Evolutionary conservation across 2,113 vertebrate genomes (phyloP).

Genomic region (Eptatretus burgeri): DNA sequence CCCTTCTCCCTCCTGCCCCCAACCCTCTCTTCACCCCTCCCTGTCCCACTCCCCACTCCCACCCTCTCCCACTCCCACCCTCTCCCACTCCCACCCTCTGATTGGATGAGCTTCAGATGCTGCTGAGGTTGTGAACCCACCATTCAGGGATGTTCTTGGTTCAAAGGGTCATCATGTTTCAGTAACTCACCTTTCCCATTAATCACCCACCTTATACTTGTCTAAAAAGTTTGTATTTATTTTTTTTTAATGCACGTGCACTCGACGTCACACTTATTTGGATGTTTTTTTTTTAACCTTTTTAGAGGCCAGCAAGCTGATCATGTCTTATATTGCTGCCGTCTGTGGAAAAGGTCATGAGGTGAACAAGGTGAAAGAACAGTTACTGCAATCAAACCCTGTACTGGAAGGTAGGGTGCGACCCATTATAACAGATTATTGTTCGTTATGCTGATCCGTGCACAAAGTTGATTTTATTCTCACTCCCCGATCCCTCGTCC

Average conservation of each 20-base stretch:
- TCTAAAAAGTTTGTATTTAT: background rate
- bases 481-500: too few relatives aligned
- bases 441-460: too few relatives aligned
- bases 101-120: background rate
- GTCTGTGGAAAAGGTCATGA: constrained; percentile 28
- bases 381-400: constrained; percentile 31
- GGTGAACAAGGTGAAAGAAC: constrained; percentile 33
- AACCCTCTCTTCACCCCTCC: background rate
- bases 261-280: too few relatives aligned
- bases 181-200: background rate
- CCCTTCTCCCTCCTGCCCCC: background rate
- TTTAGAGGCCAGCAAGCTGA: constrained; percentile 32
- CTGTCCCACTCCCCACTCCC: background rate
- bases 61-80: background rate
- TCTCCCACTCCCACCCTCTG: background rate
- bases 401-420: constrained; percentile 25
- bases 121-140: too few relatives aligned
- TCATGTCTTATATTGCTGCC: constrained; percentile 32
- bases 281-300: background rate
- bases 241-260: too few relatives aligned
- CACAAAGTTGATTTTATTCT: too few relatives aligned
- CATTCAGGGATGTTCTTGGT: too few relatives aligned
- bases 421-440: too few relatives aligned
- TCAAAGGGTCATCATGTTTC: too few relatives aligned
- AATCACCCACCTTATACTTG: background rate